phyloP scores from a whole-genome alignment of 2,113 vertebrate species.

The Gallinago paraguaiae region DNA sequence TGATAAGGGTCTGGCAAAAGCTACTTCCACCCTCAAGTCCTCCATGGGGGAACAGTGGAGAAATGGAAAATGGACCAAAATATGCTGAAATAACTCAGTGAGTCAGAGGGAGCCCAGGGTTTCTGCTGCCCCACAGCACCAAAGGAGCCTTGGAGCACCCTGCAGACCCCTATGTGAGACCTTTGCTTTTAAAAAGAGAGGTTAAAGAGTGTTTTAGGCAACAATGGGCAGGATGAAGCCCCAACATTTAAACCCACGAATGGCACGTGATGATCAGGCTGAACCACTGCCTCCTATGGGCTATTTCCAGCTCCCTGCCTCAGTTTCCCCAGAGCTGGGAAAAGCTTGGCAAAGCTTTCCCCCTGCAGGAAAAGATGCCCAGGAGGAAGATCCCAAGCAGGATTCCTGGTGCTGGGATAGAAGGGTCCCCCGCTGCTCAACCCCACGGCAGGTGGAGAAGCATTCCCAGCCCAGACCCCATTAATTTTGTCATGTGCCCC shows the following conservation, averaged over 20 bases:
- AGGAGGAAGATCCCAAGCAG: neutral
- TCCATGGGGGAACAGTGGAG: rapidly evolving
- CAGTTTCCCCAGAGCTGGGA: neutral
- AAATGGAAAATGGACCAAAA: neutral
- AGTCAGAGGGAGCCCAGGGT: neutral
- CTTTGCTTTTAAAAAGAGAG: neutral
- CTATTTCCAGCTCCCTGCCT: neutral
- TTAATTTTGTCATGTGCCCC: neutral
- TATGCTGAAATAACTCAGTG: rapidly evolving
- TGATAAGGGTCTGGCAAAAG: neutral
- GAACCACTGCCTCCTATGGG: rapidly evolving
- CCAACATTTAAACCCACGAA: neutral
- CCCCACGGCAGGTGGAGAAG: rapidly evolving
- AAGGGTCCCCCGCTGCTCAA: neutral
- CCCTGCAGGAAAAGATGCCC: neutral
- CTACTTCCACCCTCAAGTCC: neutral
- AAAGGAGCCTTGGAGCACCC: neutral
- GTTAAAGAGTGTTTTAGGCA: neutral
- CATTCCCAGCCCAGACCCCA: neutral
- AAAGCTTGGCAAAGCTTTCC: no score
- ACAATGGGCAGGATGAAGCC: neutral
- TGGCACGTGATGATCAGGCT: rapidly evolving
- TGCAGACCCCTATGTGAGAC: rapidly evolving
- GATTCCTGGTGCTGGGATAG: neutral
- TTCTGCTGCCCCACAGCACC: neutral